Evolutionary conservation across 2,888 invertebrate genomes (phyloP).

Genomic region (Machimus rusticus): DNA sequence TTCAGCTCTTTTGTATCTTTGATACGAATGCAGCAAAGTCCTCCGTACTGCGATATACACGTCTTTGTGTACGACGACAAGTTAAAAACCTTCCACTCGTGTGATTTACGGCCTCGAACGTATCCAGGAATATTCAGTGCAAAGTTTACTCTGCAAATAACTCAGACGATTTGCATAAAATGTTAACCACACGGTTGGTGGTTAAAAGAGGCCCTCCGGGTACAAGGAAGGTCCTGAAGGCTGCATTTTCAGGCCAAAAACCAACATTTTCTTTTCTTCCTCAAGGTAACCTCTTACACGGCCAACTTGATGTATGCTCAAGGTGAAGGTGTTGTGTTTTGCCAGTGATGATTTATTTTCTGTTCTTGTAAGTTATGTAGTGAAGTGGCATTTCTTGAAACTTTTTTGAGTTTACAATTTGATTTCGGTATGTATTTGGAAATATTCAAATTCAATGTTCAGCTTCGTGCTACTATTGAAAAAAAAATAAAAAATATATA

Average conservation of each 20-base stretch:
- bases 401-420: neutral
- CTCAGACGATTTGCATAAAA: constrained; percentile 33
- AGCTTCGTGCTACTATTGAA: neutral
- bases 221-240: neutral
- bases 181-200: constrained; percentile 28
- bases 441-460: neutral
- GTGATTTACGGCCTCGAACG: constrained; percentile 25
- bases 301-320: neutral
- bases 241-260: constrained; percentile 2
- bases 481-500: too few species aligned
- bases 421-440: neutral
- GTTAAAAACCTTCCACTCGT: constrained; percentile 1
- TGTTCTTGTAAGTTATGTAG: neutral
- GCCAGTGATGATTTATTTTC: constrained; percentile 11
- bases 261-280: neutral
- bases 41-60: neutral
- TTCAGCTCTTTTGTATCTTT: neutral
- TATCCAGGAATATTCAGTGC: constrained; percentile 10
- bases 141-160: constrained; percentile 31
- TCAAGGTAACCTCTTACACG: neutral
- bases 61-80: neutral
- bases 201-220: neutral
- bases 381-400: neutral
- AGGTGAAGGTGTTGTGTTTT: constrained; percentile 5
- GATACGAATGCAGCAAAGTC: neutral